Percentiles rank a stretch among this genome's conserved stretches.
Conservation (phyloP, 2,113 vertebrate genomes). For the Mus pahari region DNA sequence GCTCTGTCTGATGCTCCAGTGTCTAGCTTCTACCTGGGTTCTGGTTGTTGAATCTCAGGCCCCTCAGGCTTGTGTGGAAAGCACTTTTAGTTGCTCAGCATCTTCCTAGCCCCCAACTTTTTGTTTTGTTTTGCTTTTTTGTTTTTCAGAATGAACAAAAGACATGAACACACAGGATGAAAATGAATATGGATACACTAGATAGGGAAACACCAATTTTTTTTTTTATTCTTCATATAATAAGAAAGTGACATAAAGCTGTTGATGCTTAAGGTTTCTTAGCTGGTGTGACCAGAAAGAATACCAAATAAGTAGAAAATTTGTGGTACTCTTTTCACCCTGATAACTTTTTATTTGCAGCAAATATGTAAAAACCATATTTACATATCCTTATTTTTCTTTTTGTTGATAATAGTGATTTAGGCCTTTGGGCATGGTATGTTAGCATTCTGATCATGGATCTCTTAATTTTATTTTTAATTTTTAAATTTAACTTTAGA, state of each 20-base stretch:
- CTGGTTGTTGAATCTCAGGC: background rate
- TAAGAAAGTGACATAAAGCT: background rate
- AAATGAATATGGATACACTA: conserved; percentile 15
- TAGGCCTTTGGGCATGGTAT: background rate
- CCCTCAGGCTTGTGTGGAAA: background rate
- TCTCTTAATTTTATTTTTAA: background rate
- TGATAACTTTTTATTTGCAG: conserved; percentile 19
- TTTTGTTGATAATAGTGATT: background rate
- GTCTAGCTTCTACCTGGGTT: background rate
- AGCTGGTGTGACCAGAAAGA: background rate
- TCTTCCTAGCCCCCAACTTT: background rate
- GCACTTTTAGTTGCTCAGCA: background rate
- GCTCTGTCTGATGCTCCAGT: no score
- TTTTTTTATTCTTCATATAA: background rate
- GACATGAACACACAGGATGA: background rate
- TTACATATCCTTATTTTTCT: background rate
- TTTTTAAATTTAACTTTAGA: background rate
- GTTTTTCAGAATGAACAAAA: background rate
- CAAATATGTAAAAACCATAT: background rate
- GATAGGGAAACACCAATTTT: background rate
- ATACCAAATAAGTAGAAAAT: conserved; percentile 34
- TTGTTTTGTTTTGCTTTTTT: no score
- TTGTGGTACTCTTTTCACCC: conserved; percentile 26
- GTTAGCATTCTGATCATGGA: background rate
- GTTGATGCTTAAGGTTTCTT: conserved; percentile 1